Evolutionary conservation across 1,140 invertebrate genomes (phyloP).

Genomic region (Pristionchus pacificus): DNA sequence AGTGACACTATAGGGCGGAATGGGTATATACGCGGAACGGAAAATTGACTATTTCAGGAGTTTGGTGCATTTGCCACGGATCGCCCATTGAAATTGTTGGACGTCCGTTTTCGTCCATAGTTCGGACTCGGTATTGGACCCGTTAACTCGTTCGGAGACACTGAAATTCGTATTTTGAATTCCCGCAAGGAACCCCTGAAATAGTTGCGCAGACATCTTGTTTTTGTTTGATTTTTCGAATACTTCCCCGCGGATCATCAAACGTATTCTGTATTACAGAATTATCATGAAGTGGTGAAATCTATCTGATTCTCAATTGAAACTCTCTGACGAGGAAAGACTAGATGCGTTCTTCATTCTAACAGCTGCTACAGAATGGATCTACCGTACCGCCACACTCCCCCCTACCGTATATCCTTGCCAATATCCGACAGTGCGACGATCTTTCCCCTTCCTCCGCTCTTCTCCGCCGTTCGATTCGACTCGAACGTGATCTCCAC

Average conservation of each 20-base stretch:
- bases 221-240: too few relatives aligned
- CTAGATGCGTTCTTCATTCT: too few relatives aligned
- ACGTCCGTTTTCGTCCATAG: slow-evolving; percentile 37
- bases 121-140: slow-evolving; percentile 20
- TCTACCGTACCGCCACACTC: too few relatives aligned
- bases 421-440: slow-evolving; percentile 25
- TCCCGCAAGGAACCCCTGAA: neutral
- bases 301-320: neutral
- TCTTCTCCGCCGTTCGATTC: slow-evolving; percentile 30
- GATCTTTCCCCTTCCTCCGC: slow-evolving; percentile 21
- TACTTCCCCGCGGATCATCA: too few relatives aligned
- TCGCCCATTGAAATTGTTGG: slow-evolving; percentile 36
- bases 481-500: slow-evolving; percentile 33
- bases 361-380: too few relatives aligned
- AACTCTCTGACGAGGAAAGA: too few relatives aligned
- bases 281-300: too few relatives aligned
- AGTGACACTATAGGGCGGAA: too few relatives aligned
- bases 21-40: too few relatives aligned
- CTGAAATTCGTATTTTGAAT: slow-evolving; percentile 5
- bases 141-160: slow-evolving; percentile 31
- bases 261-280: too few relatives aligned
- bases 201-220: too few relatives aligned
- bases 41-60: slow-evolving; percentile 12
- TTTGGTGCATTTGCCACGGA: slow-evolving; percentile 36
- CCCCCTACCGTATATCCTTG: slow-evolving; percentile 23